Evolutionary conservation across 2,888 invertebrate species (phyloP), one percentile per base, ranked within the genome.

Genomic region (Leptinotarsa rubiginosa): DNA sequence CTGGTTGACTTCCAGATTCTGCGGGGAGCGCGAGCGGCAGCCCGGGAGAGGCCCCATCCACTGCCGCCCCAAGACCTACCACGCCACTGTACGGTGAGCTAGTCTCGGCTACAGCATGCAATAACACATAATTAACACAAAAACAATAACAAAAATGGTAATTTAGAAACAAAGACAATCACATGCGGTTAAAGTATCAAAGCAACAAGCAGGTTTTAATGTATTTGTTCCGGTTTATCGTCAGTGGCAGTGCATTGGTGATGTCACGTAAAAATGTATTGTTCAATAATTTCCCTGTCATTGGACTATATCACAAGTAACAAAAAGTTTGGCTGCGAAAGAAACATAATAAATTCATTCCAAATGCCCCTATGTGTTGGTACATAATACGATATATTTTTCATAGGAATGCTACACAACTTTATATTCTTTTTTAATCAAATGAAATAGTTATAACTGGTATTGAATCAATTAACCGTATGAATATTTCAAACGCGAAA

Each of bases 31-130:
- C 87, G 75, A 90, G 85, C 64, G 90, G 89, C 78, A 89, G 85
- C 69, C 89, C 89, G 75, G 90, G 89, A 56, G 89, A 89, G 31
- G 89, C 87, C 78, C 88, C 88, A 81, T 88, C 88, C 80, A 87
- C 88, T 54, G 86, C 87, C 78, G 86, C 84, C 80, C 86, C 88
- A 79, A 87, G 83, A 75, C 87, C 86, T 67, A 87, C 86, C 80
- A 87, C 87, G 85, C 87, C 87, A 86, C 87, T 87, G 86, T 88
- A 88, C 82, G 89, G 87, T 74, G 88, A 88, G 80, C 86, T 87
- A 84, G 86, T 88, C 81, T 88, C 88, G 77, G 86, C 87, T 86
- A 86, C 82, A 75, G 52, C 84, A 84, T 82, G 84, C 83, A 83
- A 82, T 79, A 82, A 81, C 81, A 83, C 82, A 77, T 73, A 75